These are phyloP conservation scores for Limulus polyphemus DNA, from an alignment of 2,888 invertebrate genomes.

Conservation along the genomic window DNA sequence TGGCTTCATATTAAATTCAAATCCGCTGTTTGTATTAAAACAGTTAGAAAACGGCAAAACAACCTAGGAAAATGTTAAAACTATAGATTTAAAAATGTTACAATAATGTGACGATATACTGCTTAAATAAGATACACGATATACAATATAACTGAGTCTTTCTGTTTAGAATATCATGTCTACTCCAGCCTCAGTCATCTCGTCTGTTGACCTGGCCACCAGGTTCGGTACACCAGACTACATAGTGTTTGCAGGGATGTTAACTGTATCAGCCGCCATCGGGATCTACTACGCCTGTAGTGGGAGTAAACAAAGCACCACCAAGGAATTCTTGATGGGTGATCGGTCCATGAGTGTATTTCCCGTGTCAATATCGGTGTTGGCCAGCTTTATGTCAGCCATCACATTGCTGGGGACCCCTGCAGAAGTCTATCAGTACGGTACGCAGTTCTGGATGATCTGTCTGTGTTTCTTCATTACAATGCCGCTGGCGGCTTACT, in stretches of 20 bases:
- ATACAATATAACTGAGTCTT: too few species aligned
- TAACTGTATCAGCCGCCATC: constrained; percentile 63
- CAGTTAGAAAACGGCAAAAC: too few species aligned
- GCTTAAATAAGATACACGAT: too few species aligned
- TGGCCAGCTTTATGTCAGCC: constrained; percentile 82
- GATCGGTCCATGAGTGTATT: constrained; percentile 67
- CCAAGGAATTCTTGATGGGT: constrained; percentile 67
- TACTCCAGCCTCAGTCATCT: too few species aligned
- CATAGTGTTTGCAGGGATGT: constrained; percentile 55
- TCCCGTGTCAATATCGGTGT: constrained; percentile 77
- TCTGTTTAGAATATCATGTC: too few species aligned
- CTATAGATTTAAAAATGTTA: too few species aligned
- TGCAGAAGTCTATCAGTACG: constrained; percentile 77
- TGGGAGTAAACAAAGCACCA: constrained; percentile 49
- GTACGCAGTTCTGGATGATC: constrained; percentile 75
- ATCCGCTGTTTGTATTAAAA: too few species aligned
- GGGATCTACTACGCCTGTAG: constrained; percentile 71
- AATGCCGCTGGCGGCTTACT: constrained; percentile 45
- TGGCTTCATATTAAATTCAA: too few species aligned
- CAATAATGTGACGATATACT: too few species aligned
- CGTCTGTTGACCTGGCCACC: too few species aligned
- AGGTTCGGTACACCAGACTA: too few species aligned
- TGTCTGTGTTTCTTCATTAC: constrained; percentile 62
- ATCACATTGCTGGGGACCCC: constrained; percentile 82
- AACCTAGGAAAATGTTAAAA: too few species aligned